Evolutionary conservation across 2,113 vertebrate genomes (phyloP).

Genomic region (Ctenodactylus gundi): DNA sequence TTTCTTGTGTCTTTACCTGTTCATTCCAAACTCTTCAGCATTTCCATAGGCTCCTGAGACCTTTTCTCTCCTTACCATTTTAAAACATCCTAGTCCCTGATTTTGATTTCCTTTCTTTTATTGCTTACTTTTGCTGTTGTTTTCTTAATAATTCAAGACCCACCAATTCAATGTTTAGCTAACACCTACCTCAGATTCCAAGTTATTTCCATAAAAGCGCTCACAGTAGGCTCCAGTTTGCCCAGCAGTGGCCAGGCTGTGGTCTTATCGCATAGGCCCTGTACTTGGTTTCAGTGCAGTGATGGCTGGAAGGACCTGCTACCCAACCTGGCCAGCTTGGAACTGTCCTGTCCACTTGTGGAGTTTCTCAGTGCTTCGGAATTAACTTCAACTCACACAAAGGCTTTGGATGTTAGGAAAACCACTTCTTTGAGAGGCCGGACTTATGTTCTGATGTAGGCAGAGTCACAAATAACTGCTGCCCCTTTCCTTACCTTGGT

Average conservation of each 20-base stretch:
- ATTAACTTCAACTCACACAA: neutral
- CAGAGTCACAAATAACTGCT: neutral
- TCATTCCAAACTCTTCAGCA: neutral
- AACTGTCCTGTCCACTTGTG: too few relatives aligned
- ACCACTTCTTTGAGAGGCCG: neutral
- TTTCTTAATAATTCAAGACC: neutral
- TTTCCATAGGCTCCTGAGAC: neutral
- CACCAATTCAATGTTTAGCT: neutral
- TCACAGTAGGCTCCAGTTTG: neutral
- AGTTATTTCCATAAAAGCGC: neutral
- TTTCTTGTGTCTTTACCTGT: neutral
- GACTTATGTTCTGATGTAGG: fast-evolving
- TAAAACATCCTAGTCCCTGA: neutral
- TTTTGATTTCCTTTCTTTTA: neutral
- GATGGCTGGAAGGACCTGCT: neutral
- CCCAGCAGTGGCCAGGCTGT: fast-evolving
- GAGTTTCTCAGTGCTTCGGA: neutral
- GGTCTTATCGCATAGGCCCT: neutral
- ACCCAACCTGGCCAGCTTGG: fast-evolving
- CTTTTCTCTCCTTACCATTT: neutral
- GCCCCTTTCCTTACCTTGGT: neutral
- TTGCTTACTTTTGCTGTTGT: neutral
- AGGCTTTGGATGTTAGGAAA: neutral
- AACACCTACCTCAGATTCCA: neutral
- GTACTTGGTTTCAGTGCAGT: neutral